phyloP scores from a whole-genome alignment of 2,113 vertebrate genomes.

The Jaculus jaculus region DNA sequence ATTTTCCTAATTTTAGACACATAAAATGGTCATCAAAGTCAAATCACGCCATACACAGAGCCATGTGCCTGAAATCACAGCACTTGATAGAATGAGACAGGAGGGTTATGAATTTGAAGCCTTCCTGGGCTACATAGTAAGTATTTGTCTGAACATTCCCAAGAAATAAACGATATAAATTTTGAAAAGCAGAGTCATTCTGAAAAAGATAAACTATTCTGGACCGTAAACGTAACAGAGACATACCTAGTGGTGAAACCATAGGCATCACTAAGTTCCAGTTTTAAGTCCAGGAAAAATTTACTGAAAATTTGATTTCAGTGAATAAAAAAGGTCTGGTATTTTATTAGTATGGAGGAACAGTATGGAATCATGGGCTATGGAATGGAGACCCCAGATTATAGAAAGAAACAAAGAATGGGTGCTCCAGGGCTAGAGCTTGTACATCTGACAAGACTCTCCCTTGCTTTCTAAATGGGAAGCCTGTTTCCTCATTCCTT shows the following conservation, averaged over 20 bases:
- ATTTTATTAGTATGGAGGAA: not conserved
- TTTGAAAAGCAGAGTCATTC: not conserved
- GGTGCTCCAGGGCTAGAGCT: not conserved
- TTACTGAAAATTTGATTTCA: conserved; percentile 14
- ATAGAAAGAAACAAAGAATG: not conserved
- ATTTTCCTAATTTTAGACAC: not conserved
- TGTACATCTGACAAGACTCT: not conserved
- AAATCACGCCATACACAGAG: not conserved
- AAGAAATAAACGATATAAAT: not conserved
- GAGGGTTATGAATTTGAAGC: not conserved
- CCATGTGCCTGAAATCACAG: not conserved
- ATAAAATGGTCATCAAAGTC: not conserved
- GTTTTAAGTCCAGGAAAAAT: not conserved
- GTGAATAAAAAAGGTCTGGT: not conserved
- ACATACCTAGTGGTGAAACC: not conserved
- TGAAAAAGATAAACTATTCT: not conserved
- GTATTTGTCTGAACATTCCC: not conserved
- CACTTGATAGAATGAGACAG: not conserved
- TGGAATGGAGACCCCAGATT: not conserved
- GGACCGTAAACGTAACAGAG: not conserved
- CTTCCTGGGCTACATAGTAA: not conserved
- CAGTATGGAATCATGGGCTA: not conserved
- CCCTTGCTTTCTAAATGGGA: not conserved
- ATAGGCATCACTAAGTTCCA: not conserved
- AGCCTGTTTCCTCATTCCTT: not conserved